These are phyloP conservation scores for Apostichopus californicus DNA, from an alignment of 35 echinoderm and acorn worm species.

Conservation along the genomic window DNA sequence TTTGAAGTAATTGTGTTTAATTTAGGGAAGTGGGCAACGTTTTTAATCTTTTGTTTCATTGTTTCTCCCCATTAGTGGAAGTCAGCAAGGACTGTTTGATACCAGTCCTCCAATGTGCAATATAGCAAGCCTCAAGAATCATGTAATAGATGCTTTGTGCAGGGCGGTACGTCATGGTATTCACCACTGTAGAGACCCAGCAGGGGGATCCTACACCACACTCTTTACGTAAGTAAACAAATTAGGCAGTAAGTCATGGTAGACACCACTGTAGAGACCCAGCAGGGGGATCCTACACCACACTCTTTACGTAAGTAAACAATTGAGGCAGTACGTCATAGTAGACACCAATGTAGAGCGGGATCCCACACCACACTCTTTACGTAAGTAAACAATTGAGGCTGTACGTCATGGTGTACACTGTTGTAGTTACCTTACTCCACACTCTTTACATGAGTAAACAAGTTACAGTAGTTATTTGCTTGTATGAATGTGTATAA, in stretches of 20 bases:
- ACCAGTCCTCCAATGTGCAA: constrained; percentile 75
- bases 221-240: constrained; percentile 87
- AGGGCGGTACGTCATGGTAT: constrained; percentile 82
- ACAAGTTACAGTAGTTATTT: no score
- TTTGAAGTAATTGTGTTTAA: no score
- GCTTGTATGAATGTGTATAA: no score
- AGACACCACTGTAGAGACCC: constrained; percentile 82
- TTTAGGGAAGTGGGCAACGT: no score
- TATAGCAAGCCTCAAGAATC: constrained; percentile 76
- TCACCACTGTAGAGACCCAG: constrained; percentile 82
- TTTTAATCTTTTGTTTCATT: no score
- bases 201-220: constrained; percentile 87
- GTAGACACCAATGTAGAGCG: constrained; percentile 73
- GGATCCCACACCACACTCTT: constrained; percentile 86
- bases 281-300: constrained; percentile 84
- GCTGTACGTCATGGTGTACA: no score
- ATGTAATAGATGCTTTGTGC: constrained; percentile 79
- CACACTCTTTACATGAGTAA: no score
- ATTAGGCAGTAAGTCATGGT: constrained; percentile 80
- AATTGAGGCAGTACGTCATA: constrained; percentile 69
- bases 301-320: constrained; percentile 89
- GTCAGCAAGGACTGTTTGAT: constrained; percentile 48
- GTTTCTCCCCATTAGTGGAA: neutral
- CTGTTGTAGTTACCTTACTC: no score
- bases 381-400: constrained; percentile 64